Evolutionary conservation across 2,797 vertebrate species (phyloP), one percentile per base, ranked within the genome.

Genomic region (Acanthurus leucopareius): DNA sequence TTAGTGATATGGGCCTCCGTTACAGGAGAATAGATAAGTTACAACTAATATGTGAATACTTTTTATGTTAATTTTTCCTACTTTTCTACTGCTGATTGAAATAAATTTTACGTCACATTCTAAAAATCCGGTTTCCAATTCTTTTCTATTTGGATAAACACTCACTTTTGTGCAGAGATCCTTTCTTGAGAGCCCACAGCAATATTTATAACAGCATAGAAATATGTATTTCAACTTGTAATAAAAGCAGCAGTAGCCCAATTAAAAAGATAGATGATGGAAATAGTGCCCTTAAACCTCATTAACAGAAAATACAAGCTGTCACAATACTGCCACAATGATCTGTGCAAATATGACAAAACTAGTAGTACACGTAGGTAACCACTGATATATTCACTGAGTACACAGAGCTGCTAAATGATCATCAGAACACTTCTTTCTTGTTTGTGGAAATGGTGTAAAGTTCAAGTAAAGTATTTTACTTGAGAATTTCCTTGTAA

Each of bases 221-320:
- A 42, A 42, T 42, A 42, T 42, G 40, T 42, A 42, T 42, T 42
- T 10, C 4, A 42, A 13, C 11, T 42, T 42, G 40, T 42, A 47
- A 10, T 10, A 1, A 17, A 25, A 2, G 32, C 52, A 45, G 66
- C 10, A 57, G 15, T 7, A 40, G n/a, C 28, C 32, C 60, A 25
- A 42, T 42, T 52, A 69, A 63, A 64, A 14, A 69, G 56, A 70
- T 2, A 66, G 38, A 75, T 10, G 38, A 67, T 52, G 49, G 60
- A 38, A 59, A 51, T 9, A 69, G 32, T 7, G 32, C 32, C 51
- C 61, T 72, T 56, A 73, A 65, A 70, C 44, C 42, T 75, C 45
- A 77, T 66, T 49, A 67, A 69, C 57, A 49, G 38, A 58, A 83
- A 73, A 69, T 20, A 59, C 68, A 67, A 35, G 60, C 47, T 58